Evolutionary conservation across 2,113 vertebrate species (phyloP), one percentile per base, ranked within the genome.

Genomic region (Embiotoca jacksoni): DNA sequence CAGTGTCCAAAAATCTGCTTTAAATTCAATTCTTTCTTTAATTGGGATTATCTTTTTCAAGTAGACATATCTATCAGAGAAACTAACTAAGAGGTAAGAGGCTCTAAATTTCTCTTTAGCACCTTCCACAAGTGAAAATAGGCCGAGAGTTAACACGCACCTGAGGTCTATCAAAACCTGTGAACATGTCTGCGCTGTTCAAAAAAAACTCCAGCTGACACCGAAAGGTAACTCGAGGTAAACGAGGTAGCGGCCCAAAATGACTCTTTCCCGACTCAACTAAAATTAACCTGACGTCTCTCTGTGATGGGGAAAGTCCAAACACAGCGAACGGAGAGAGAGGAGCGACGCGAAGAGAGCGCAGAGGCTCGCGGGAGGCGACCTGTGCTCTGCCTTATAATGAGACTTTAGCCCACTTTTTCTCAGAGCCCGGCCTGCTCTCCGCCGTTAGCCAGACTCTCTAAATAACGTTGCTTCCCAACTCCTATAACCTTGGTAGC

Each of bases 381-480:
- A 92, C 90, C 92, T 87, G 58, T 88, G 86, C 85, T 83, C 87
- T 73, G 70, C 82, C 58, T 82, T 44, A 49, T 92, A 93, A 94
- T 93, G 86, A 94, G 89, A 90, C 83, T 86, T 83, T 87, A 89
- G 55, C 82, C 75, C 82, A 82, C 82, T 89, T 91, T 89, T 91
- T 88, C 68, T 76, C 78, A 60, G 65, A 39, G 58, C 62, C 73
- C 76, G 82, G 68, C 88, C 88, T 83, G 88, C 78, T 87, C 93
- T 86, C 78, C 84, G 56, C 80, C 80, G 74, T 89, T 78, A 72
- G 53, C 78, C 85, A 72, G 74, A 79, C 46, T 79, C 77, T 73
- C 81, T 64, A 90, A 76, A 90, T 85, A 64, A 76, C 65, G 64
- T 68, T 79, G 67, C 62, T 73, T 70, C 57, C 63, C 84, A 81